These are phyloP conservation scores for Aplochiton taeniatus DNA, from an alignment of 2,797 vertebrate species.

Conservation along the genomic window DNA sequence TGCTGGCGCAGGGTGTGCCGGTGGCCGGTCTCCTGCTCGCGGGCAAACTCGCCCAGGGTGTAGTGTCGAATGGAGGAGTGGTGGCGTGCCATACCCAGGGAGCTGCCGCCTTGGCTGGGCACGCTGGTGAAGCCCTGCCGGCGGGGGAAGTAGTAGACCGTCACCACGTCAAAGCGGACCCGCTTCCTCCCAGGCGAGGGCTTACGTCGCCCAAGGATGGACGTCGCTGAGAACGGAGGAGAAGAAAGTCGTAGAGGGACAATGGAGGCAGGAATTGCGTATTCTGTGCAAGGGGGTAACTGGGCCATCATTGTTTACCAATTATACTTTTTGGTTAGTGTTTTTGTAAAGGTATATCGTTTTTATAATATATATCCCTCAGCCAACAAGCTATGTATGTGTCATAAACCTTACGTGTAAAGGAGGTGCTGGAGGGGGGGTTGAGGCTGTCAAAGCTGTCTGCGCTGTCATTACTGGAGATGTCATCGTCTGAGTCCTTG, in stretches of 20 bases:
- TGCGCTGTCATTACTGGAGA: slow-evolving; percentile 93
- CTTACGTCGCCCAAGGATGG: slow-evolving; percentile 90
- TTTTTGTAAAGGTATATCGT: no score
- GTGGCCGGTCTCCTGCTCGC: slow-evolving; percentile 90
- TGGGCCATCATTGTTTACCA: no score
- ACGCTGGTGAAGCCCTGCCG: slow-evolving; percentile 95
- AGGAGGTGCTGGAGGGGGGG: slow-evolving; percentile 80
- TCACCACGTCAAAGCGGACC: slow-evolving; percentile 93
- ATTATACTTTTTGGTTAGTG: no score
- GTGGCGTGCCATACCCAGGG: slow-evolving; percentile 92
- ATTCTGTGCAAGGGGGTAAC: no score
- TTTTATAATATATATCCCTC: no score
- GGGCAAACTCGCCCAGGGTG: slow-evolving; percentile 92
- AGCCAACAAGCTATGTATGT: background rate
- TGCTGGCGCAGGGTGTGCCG: slow-evolving; percentile 87
- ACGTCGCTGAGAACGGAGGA: slow-evolving; percentile 79
- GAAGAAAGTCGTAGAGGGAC: background rate
- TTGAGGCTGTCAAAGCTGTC: slow-evolving; percentile 97
- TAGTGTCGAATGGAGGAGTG: slow-evolving; percentile 90
- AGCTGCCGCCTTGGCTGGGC: slow-evolving; percentile 95
- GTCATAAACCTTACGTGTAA: slow-evolving; percentile 83
- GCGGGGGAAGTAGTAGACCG: slow-evolving; percentile 93
- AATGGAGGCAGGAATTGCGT: background rate
- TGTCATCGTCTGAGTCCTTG: slow-evolving; percentile 90
- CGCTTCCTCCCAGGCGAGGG: slow-evolving; percentile 83